A percentile compares a stretch with the other conserved stretches of the same genome.
Conservation (phyloP, 1,140 invertebrate genomes). For the Amyelois transitella region DNA sequence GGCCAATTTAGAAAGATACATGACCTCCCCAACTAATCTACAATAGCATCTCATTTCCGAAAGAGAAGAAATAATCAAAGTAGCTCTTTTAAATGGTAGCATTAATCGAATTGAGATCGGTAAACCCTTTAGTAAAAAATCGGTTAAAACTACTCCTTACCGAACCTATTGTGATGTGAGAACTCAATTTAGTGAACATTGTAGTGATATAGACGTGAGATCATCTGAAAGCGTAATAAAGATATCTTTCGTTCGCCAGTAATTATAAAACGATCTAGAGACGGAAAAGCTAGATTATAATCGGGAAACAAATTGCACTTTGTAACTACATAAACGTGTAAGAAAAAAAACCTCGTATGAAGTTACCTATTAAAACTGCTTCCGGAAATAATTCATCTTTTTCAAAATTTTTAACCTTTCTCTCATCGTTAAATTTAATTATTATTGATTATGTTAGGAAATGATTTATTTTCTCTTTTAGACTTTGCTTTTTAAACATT, state of each 20-base stretch:
- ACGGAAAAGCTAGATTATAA: neutral
- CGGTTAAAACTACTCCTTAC: constrained; percentile 59
- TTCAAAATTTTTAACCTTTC: neutral
- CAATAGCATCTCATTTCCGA: constrained; percentile 17
- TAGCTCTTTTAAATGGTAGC: constrained; percentile 37
- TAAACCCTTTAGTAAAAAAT: constrained; percentile 71
- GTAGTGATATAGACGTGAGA: constrained; percentile 42
- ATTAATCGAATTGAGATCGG: constrained; percentile 70
- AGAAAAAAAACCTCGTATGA: neutral
- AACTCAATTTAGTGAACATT: constrained; percentile 67
- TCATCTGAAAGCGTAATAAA: constrained; percentile 52
- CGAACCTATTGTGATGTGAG: constrained; percentile 64
- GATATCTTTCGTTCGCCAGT: constrained; percentile 37
- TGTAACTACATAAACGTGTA: neutral
- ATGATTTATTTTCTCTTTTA: neutral
- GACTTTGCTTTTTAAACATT: no score
- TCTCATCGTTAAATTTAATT: constrained; percentile 2
- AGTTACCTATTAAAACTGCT: neutral
- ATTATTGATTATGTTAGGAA: neutral
- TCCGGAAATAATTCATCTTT: neutral
- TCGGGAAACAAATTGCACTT: neutral
- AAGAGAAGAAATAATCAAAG: constrained; percentile 15
- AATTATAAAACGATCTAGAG: constrained; percentile 10
- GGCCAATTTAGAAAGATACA: constrained; percentile 40
- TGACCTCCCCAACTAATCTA: constrained; percentile 30